Conservation (phyloP, 2,888 invertebrate genomes). For the Pandemis cinnamomeana region DNA sequence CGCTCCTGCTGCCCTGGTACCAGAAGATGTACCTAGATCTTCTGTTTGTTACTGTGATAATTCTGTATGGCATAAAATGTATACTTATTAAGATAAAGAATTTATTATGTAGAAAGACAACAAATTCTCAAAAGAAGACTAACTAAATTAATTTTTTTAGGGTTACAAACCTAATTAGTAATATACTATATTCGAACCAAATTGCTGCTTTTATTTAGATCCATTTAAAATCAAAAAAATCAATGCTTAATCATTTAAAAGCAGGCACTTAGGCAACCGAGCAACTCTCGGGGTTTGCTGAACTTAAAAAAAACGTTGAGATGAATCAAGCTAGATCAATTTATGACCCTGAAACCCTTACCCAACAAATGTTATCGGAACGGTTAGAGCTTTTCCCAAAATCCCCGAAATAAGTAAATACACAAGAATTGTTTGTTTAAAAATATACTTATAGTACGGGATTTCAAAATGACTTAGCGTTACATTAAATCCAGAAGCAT, state of each 20-base stretch:
- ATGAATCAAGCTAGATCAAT: no score
- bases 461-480: no score
- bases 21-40: slow-evolving; percentile 58
- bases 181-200: not conserved
- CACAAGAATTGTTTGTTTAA: no score
- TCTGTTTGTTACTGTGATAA: slow-evolving; percentile 10
- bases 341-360: no score
- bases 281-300: no score
- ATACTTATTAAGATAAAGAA: slow-evolving; percentile 6
- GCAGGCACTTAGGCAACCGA: no score
- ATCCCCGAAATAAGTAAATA: no score
- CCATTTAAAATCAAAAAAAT: no score
- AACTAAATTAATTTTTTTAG: not conserved
- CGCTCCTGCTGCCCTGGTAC: slow-evolving; percentile 53
- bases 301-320: no score
- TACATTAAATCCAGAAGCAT: not conserved
- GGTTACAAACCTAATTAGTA: not conserved
- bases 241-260: no score
- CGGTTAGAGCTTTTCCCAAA: not conserved
- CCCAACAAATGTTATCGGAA: no score
- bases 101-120: not conserved
- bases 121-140: not conserved
- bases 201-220: not conserved
- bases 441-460: no score
- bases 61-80: slow-evolving; percentile 4